Evolutionary conservation across 35 echinoderm and acorn worm species (phyloP).

Genomic region (Heliocidaris erythrogramma): DNA sequence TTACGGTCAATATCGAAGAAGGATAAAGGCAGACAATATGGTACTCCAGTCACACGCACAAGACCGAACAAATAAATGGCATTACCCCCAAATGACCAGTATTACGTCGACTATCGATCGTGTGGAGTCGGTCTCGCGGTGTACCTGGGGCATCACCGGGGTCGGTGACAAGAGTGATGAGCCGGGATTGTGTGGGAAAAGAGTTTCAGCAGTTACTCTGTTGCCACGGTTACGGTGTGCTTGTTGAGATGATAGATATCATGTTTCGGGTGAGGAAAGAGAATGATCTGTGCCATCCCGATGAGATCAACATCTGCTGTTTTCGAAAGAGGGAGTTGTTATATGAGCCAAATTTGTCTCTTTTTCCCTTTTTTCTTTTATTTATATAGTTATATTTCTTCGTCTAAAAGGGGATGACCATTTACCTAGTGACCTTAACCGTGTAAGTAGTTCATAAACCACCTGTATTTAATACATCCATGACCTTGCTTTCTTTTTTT

Average conservation of each 20-base stretch:
- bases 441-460: neutral
- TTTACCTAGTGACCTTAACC: neutral
- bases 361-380: neutral
- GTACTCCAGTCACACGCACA: no score
- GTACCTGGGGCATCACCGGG: neutral
- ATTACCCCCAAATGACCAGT: no score
- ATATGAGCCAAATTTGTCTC: neutral
- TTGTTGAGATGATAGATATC: neutral
- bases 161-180: neutral
- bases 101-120: no score
- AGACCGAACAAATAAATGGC: no score
- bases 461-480: no score
- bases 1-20: neutral
- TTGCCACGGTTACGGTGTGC: neutral
- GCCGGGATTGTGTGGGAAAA: neutral
- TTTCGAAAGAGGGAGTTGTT: neutral
- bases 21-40: neutral
- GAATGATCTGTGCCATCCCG: neutral
- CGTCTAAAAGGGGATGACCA: neutral
- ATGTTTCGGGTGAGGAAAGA: neutral
- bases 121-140: no score
- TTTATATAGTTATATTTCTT: no score
- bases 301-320: neutral
- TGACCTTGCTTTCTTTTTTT: no score
- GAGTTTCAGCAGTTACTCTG: constrained; percentile 9